Percentiles rank a stretch among this genome's conserved stretches.
Evolutionary conservation across 2,113 vertebrate species (phyloP).

Genomic region (Synodontis membranacea): DNA sequence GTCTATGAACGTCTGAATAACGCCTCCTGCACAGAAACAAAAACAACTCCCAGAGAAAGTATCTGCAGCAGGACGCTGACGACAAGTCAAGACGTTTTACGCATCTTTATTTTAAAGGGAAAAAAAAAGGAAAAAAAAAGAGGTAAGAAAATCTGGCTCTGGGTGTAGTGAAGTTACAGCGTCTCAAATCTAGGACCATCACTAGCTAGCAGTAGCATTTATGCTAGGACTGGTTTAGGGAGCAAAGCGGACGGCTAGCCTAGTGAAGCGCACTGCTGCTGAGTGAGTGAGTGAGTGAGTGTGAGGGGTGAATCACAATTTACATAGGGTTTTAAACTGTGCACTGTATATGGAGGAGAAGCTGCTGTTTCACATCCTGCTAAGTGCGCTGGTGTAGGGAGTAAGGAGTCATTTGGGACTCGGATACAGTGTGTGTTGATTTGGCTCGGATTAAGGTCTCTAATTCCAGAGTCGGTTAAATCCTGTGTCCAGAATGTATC

Average conservation of each 20-base stretch:
- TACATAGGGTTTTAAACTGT: neutral
- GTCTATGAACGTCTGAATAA: neutral
- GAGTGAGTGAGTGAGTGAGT: conserved; percentile 26
- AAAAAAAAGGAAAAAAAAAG: no score
- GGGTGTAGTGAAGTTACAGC: neutral
- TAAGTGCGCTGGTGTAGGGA: neutral
- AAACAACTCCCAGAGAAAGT: neutral
- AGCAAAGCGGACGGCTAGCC: conserved; percentile 22
- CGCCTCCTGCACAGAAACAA: neutral
- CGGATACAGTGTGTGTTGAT: neutral
- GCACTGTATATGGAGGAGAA: neutral
- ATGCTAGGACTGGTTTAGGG: conserved; percentile 52
- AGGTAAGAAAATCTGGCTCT: conserved; percentile 43
- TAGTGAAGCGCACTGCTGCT: conserved; percentile 19
- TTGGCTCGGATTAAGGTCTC: conserved; percentile 44
- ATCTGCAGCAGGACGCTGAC: neutral
- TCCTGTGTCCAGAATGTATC: neutral
- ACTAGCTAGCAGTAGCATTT: conserved; percentile 26
- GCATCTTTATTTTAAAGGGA: conserved; percentile 47
- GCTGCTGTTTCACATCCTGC: neutral
- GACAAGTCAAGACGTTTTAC: neutral
- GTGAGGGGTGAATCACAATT: neutral
- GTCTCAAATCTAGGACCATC: neutral
- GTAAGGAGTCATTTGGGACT: neutral
- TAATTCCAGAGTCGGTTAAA: conserved; percentile 41